Conservation (phyloP, 2,113 vertebrate genomes). For the Brevimyrus niger region DNA sequence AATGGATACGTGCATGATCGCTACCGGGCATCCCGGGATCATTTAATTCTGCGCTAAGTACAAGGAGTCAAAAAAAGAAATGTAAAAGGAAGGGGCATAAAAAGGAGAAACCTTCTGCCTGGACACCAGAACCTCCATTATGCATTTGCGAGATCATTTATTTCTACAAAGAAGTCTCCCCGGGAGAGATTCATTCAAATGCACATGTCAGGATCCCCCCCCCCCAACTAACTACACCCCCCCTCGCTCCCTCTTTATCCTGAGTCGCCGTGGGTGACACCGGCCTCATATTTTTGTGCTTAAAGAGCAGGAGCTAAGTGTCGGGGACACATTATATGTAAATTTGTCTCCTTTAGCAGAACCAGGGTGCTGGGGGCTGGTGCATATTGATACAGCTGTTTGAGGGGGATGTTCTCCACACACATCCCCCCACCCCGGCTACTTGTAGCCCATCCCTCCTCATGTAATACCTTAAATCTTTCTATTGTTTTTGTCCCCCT, state of each 20-base stretch:
- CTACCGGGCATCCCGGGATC: conserved; percentile 40
- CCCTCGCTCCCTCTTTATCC: conserved; percentile 44
- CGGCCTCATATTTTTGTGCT: conserved; percentile 59
- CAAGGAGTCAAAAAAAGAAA: conserved; percentile 47
- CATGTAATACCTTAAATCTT: background rate
- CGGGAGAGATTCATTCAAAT: conserved; percentile 62
- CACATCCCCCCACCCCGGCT: conserved; percentile 23
- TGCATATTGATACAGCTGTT: conserved; percentile 49
- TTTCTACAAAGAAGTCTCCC: conserved; percentile 64
- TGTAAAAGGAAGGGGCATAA: background rate
- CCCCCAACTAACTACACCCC: conserved; percentile 35
- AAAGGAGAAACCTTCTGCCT: conserved; percentile 23
- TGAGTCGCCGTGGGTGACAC: conserved; percentile 62
- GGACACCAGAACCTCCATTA: conserved; percentile 46
- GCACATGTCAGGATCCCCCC: conserved; percentile 46
- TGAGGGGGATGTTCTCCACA: conserved; percentile 49
- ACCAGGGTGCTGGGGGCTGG: conserved; percentile 42
- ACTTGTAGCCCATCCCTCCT: background rate
- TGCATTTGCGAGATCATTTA: conserved; percentile 64
- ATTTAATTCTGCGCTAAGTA: conserved; percentile 57
- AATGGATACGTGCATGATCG: conserved; percentile 36
- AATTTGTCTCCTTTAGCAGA: conserved; percentile 63
- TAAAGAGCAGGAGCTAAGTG: conserved; percentile 49
- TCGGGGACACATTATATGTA: conserved; percentile 57
- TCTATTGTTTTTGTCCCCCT: background rate